Evolutionary conservation across 2,797 vertebrate genomes (phyloP), one percentile per base, ranked within the genome.

Genomic region (Sebastes nivosus): DNA sequence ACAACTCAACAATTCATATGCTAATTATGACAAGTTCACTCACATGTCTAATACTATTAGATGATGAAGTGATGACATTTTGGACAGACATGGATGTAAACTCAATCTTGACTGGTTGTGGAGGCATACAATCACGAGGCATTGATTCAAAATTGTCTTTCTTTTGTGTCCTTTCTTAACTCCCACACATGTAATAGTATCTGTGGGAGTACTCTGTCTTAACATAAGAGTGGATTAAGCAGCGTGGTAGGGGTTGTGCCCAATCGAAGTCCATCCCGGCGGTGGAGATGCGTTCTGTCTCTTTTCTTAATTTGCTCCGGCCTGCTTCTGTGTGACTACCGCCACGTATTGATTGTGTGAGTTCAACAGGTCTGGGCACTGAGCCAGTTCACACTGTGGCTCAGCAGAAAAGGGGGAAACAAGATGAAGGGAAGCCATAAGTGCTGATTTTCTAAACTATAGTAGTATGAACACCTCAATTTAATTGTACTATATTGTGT

Each of bases 311-410:
- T 82, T 67, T 71, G 55, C 16, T 30, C 50, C 1, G 4, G 27
- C 18, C 24, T 38, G 32, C 8, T 20, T 81, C 64, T 61, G 54
- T 30, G 50, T 34, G 50, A 46, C 60, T 77, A 2, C 32, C 60
- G 65, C 32, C 59, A 3, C 25, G 9, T 78, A 85, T 84, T 8
- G 82, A 85, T 88, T 2, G 24, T 24, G 58, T 24, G 58, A 58
- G 16, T 58, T 68, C 24, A 36, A 18, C n/a, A 68, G 42, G 63
- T 58, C 4, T 61, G 72, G 65, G 73, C 68, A 36, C 57, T 0
- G 16, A 64, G 64, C 54, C 70, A 59, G 14, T 59, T 76, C 64
- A 42, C 66, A 29, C 58, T 69, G 67, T 38, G 74, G 65, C 64
- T 73, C 80, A 72, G 59, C 66, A 77, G 68, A 65, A 58, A 5